Evolutionary conservation across 2,113 vertebrate species (phyloP).

Genomic region (Piprites chloris): DNA sequence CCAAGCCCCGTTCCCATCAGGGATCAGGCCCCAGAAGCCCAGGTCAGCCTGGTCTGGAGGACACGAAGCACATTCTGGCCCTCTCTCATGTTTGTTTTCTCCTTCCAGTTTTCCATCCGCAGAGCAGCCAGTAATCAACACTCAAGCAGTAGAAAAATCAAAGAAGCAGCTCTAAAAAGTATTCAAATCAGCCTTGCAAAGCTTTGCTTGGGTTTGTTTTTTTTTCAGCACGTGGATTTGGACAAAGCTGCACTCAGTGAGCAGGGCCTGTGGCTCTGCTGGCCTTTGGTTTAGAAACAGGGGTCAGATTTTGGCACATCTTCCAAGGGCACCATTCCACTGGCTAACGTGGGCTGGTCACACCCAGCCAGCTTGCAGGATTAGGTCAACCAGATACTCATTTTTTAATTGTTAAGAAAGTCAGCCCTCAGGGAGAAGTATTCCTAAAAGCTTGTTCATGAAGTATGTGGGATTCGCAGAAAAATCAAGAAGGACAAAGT

Average conservation of each 20-base stretch:
- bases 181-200: neutral
- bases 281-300: neutral
- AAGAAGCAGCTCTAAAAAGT: neutral
- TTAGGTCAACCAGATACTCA: conserved; percentile 50
- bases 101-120: neutral
- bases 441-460: conserved; percentile 7
- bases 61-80: neutral
- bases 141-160: neutral
- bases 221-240: neutral
- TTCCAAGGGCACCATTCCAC: conserved; percentile 54
- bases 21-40: neutral
- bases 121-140: neutral
- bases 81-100: neutral
- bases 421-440: conserved; percentile 37
- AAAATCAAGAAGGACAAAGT: neutral
- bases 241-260: neutral
- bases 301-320: conserved; percentile 6
- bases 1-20: neutral
- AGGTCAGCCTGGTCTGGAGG: neutral
- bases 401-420: conserved; percentile 36
- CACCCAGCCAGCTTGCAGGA: conserved; percentile 41
- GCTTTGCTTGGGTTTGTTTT: neutral
- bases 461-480: neutral
- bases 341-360: conserved; percentile 38
- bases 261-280: neutral